Conservation (phyloP, 2,797 vertebrate species). For the Tokudaia muenninki region DNA sequence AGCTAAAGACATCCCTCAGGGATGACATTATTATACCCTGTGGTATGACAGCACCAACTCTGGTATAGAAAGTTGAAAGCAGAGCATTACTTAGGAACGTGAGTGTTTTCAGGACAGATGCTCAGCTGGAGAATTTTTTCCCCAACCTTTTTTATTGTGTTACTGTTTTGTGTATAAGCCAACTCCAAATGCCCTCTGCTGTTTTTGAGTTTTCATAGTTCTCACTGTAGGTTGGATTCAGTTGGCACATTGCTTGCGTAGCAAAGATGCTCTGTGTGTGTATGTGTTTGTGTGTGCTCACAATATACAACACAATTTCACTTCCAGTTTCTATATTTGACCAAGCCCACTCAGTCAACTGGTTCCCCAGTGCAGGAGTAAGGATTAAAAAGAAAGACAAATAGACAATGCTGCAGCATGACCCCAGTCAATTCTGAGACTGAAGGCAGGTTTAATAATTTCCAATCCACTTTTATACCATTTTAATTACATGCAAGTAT, state of each 20-base stretch:
- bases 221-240: not conserved
- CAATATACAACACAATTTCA: not conserved
- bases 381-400: too few species aligned
- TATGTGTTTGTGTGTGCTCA: not conserved
- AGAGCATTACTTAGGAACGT: not conserved
- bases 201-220: not conserved
- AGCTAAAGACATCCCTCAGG: not conserved
- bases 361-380: too few species aligned
- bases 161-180: not conserved
- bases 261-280: not conserved
- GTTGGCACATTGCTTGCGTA: not conserved
- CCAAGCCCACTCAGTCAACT: too few species aligned
- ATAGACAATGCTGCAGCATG: too few species aligned
- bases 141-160: not conserved
- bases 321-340: not conserved
- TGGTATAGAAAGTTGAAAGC: not conserved
- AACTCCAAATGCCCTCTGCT: not conserved
- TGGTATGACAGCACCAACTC: not conserved
- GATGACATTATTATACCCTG: not conserved
- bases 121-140: not conserved
- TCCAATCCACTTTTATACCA: too few species aligned
- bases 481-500: too few species aligned
- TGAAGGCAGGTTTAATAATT: too few species aligned
- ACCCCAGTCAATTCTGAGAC: too few species aligned
- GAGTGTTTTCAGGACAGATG: not conserved